These are phyloP conservation scores for Ptychochromis oligacanthus DNA, from an alignment of 2,113 vertebrate species.

Conservation along the genomic window DNA sequence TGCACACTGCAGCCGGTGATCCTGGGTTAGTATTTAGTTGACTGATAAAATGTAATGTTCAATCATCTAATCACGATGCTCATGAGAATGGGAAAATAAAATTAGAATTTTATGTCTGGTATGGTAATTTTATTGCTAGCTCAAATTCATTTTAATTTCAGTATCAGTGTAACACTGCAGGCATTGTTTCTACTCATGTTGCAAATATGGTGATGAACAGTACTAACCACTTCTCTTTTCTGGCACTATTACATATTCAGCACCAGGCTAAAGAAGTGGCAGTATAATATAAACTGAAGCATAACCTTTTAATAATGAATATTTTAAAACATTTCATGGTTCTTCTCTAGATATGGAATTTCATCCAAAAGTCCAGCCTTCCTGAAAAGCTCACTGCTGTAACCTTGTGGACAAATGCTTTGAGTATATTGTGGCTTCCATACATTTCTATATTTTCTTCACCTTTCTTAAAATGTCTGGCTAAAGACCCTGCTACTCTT, in stretches of 20 bases:
- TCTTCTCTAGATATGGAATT: not conserved
- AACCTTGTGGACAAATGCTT: not conserved
- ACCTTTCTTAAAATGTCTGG: not conserved
- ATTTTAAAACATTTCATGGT: not conserved
- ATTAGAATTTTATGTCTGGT: constrained; percentile 48
- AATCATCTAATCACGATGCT: constrained; percentile 38
- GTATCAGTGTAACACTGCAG: constrained; percentile 23
- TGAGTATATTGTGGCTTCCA: constrained; percentile 7
- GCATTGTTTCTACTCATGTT: constrained; percentile 28
- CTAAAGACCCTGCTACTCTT: not conserved
- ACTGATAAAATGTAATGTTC: constrained; percentile 26
- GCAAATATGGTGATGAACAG: constrained; percentile 14
- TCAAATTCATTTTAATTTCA: constrained; percentile 49
- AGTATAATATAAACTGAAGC: not conserved
- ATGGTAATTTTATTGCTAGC: constrained; percentile 53
- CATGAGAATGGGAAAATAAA: constrained; percentile 30
- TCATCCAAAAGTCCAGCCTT: not conserved
- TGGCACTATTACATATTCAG: not conserved
- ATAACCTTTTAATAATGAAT: not conserved
- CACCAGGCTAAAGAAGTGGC: not conserved
- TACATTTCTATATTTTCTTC: not conserved
- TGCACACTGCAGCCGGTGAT: constrained; percentile 32
- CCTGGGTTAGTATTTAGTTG: constrained; percentile 10
- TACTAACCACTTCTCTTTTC: not conserved
- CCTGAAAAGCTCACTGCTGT: not conserved